Conservation (phyloP, 2,888 invertebrate species). For the Patella caerulea region DNA sequence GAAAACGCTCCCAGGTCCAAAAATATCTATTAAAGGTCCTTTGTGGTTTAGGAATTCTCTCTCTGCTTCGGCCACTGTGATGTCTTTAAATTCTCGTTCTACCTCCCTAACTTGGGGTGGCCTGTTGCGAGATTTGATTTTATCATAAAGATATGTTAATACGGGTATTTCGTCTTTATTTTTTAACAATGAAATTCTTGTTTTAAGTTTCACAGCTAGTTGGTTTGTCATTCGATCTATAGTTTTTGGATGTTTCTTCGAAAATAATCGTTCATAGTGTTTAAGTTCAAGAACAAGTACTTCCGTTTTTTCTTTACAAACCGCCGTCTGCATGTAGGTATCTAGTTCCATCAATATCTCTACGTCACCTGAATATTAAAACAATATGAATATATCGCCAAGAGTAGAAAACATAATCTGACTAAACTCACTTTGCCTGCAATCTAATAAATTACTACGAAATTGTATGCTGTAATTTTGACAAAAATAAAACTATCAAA, state of each 20-base stretch:
- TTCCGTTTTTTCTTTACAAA: slow-evolving; percentile 65
- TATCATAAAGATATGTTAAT: slow-evolving; percentile 47
- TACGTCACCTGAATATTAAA: slow-evolving; percentile 50
- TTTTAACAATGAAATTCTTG: slow-evolving; percentile 48
- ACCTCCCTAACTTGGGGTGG: slow-evolving; percentile 32
- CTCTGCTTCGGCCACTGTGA: slow-evolving; percentile 54
- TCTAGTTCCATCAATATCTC: slow-evolving; percentile 66
- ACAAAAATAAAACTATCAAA: too few relatives aligned
- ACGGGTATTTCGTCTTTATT: slow-evolving; percentile 57
- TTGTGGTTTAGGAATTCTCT: slow-evolving; percentile 58
- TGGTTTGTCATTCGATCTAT: slow-evolving; percentile 66
- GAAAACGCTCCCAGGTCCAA: slow-evolving; percentile 69
- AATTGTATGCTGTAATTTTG: too few relatives aligned
- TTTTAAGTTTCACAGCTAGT: slow-evolving; percentile 58
- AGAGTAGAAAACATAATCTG: too few relatives aligned
- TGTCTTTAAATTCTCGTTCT: slow-evolving; percentile 42
- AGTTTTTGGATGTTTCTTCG: slow-evolving; percentile 63
- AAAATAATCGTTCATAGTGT: slow-evolving; percentile 69
- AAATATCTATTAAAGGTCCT: slow-evolving; percentile 64
- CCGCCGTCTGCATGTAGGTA: slow-evolving; percentile 66
- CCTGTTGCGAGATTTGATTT: slow-evolving; percentile 40
- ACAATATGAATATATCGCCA: not conserved
- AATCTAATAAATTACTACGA: too few relatives aligned
- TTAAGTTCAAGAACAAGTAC: slow-evolving; percentile 69
- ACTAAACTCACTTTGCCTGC: too few relatives aligned